Percentiles rank a stretch among this genome's conserved stretches.
Conservation (phyloP, 92 coral and sea anemone genomes). For the Paramuricea clavata region DNA sequence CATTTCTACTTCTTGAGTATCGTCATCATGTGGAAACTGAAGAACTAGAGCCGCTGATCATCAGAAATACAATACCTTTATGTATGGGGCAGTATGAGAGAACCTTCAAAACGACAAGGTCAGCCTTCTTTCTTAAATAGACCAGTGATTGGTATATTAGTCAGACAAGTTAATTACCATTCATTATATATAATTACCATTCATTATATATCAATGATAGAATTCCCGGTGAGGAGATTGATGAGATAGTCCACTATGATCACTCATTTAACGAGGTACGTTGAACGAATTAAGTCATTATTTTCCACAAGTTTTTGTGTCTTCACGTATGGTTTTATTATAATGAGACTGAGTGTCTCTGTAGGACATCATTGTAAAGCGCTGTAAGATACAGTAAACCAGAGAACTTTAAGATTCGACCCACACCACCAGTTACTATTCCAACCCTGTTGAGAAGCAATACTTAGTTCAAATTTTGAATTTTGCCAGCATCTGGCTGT, state of each 20-base stretch:
- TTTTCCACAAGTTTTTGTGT: too few relatives aligned
- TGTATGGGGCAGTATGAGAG: slow-evolving; percentile 98
- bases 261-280: slow-evolving; percentile 86
- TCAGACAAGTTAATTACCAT: neutral
- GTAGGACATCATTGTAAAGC: neutral
- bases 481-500: slow-evolving; percentile 80
- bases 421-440: too few relatives aligned
- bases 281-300: neutral
- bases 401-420: too few relatives aligned
- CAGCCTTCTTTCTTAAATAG: neutral
- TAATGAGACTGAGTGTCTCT: neutral
- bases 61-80: slow-evolving; percentile 90
- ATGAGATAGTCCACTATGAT: slow-evolving; percentile 93
- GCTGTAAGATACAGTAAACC: too few relatives aligned
- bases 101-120: slow-evolving; percentile 95
- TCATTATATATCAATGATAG: slow-evolving; percentile 41
- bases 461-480: neutral
- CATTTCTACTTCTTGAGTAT: slow-evolving; percentile 79
- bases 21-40: slow-evolving; percentile 85
- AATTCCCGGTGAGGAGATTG: slow-evolving; percentile 88
- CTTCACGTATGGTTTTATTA: too few relatives aligned
- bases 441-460: neutral
- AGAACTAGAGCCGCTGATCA: slow-evolving; percentile 78
- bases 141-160: too few relatives aligned
- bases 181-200: neutral